phyloP scores from a whole-genome alignment of 2,797 vertebrate genomes.

The Sphenopsis melanotis region DNA sequence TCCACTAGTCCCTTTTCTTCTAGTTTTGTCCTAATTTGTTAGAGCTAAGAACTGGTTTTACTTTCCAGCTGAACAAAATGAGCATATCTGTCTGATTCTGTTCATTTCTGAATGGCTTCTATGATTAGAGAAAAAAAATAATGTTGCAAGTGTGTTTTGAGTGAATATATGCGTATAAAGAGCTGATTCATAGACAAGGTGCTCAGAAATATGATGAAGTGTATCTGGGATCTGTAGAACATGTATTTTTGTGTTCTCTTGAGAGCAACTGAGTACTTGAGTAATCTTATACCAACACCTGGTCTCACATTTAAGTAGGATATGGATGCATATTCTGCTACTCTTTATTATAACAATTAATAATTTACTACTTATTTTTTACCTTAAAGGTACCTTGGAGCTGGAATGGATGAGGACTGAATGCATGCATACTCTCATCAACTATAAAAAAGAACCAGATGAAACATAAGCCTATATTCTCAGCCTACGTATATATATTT shows the following conservation, averaged over 20 bases:
- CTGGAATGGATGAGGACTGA: not conserved
- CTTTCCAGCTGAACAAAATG: not conserved
- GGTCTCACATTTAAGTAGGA: not conserved
- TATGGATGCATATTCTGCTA: not conserved
- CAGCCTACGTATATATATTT: fast-evolving
- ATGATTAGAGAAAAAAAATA: not conserved
- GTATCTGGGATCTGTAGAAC: not conserved
- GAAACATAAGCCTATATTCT: not conserved
- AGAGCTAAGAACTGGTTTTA: not conserved
- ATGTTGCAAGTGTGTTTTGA: not conserved
- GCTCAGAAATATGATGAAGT: not conserved
- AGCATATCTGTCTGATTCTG: not conserved
- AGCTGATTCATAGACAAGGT: not conserved
- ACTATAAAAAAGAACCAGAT: not conserved
- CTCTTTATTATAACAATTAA: not conserved
- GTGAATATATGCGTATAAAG: not conserved
- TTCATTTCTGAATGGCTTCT: not conserved
- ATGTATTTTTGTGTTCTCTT: not conserved
- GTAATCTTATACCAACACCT: not conserved
- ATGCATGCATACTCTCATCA: not conserved
- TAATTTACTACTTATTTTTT: not conserved
- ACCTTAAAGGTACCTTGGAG: not conserved
- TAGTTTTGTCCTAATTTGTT: not conserved
- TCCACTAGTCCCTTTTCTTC: not conserved
- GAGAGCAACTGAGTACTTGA: not conserved